phyloP scores from a whole-genome alignment of 2,113 vertebrate genomes.

The Podilymbus podiceps region DNA sequence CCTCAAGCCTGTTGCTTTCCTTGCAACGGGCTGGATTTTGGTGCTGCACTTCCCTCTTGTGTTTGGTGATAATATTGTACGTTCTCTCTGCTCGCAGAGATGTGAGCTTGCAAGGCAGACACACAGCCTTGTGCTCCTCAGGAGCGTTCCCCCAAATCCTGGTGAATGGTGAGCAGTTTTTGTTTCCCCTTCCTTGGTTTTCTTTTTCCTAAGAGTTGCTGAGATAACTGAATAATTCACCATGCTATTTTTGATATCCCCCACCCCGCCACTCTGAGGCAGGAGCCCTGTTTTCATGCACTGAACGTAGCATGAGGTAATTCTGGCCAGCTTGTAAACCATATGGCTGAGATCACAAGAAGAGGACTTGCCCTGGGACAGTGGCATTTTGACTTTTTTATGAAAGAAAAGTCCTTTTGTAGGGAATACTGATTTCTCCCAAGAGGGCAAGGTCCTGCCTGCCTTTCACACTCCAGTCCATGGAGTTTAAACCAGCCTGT shows the following conservation, averaged over 20 bases:
- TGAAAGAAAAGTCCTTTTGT: not conserved
- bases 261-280: not conserved
- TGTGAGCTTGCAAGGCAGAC: not conserved
- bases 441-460: not conserved
- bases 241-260: rapidly evolving
- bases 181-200: not conserved
- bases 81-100: not conserved
- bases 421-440: not conserved
- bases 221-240: not conserved
- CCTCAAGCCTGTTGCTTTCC: not conserved
- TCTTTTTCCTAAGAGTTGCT: not conserved
- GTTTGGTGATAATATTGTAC: slow-evolving; percentile 20
- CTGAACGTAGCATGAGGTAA: not conserved
- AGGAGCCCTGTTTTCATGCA: rapidly evolving
- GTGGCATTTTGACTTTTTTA: not conserved
- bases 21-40: not conserved
- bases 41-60: slow-evolving; percentile 67
- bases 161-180: not conserved
- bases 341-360: not conserved
- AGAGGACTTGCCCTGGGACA: not conserved
- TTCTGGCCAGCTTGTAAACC: not conserved
- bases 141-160: not conserved
- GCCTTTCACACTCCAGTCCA: not conserved
- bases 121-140: not conserved
- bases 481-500: not conserved